Percentiles rank a stretch among this genome's conserved stretches.
phyloP scores from a whole-genome alignment of 2,797 vertebrate species.

The Protonibea diacanthus region DNA sequence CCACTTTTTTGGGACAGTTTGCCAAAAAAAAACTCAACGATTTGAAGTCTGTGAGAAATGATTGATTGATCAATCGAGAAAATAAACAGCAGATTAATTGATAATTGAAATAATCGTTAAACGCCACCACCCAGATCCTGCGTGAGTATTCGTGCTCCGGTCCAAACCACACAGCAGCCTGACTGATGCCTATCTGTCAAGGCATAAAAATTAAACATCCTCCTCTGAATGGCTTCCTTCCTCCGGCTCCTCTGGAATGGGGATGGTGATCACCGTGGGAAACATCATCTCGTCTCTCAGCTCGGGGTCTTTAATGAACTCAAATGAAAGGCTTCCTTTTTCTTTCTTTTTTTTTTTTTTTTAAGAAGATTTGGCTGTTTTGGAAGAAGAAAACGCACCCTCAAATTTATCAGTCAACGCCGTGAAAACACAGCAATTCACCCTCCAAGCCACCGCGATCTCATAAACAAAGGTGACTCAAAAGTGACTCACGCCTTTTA shows the following conservation, averaged over 20 bases:
- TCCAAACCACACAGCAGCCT: conserved; percentile 38
- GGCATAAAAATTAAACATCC: conserved; percentile 74
- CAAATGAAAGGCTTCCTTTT: conserved; percentile 48
- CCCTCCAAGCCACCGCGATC: neutral
- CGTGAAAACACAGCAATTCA: conserved; percentile 11
- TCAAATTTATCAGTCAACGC: conserved; percentile 61
- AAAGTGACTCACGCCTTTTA: conserved; percentile 20
- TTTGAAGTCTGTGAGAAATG: neutral
- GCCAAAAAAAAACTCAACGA: fast-evolving
- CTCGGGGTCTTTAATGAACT: conserved; percentile 41
- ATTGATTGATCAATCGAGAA: neutral
- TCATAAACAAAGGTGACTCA: conserved; percentile 57
- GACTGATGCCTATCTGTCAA: conserved; percentile 78
- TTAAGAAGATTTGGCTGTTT: conserved; percentile 20
- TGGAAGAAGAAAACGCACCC: conserved; percentile 33
- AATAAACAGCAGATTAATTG: neutral
- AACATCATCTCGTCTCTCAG: conserved; percentile 25
- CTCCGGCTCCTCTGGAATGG: conserved; percentile 56
- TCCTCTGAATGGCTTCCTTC: conserved; percentile 78
- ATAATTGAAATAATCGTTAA: neutral
- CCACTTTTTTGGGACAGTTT: neutral
- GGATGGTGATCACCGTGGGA: conserved; percentile 58
- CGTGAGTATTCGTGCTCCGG: conserved; percentile 1
- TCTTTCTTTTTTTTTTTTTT: too few relatives aligned
- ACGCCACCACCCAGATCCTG: neutral